These are phyloP conservation scores for Pachypanchax playfairii DNA, from an alignment of 2,113 vertebrate species.

Conservation along the genomic window DNA sequence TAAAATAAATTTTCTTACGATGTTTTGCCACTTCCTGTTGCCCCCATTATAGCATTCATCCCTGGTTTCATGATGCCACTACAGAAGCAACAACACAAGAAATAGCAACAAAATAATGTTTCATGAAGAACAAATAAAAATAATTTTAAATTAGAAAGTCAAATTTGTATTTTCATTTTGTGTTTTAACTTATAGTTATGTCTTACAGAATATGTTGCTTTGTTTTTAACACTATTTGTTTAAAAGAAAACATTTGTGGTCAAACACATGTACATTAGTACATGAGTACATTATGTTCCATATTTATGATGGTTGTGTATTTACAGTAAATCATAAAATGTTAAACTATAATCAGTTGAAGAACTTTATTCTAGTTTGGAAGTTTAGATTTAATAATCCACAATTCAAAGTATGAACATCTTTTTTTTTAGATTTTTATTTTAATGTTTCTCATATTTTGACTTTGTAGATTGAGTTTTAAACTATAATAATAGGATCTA, in stretches of 20 bases:
- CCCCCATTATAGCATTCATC: constrained; percentile 84
- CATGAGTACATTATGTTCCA: too few species aligned
- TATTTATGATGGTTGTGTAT: too few species aligned
- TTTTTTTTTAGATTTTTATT: too few species aligned
- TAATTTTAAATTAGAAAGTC: too few species aligned
- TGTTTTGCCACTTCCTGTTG: constrained; percentile 85
- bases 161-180: too few species aligned
- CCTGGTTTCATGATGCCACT: constrained; percentile 84
- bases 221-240: neutral
- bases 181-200: neutral
- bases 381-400: neutral
- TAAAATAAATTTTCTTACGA: constrained; percentile 71
- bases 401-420: too few species aligned
- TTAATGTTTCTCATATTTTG: too few species aligned
- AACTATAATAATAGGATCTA: too few species aligned
- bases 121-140: neutral
- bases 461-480: too few species aligned
- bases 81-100: constrained; percentile 5
- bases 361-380: neutral
- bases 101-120: neutral
- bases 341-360: too few species aligned
- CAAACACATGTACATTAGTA: neutral
- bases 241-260: neutral
- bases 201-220: neutral
- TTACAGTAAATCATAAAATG: too few species aligned